Evolutionary conservation across 2,888 invertebrate species (phyloP).

Genomic region (Nomada fucata): DNA sequence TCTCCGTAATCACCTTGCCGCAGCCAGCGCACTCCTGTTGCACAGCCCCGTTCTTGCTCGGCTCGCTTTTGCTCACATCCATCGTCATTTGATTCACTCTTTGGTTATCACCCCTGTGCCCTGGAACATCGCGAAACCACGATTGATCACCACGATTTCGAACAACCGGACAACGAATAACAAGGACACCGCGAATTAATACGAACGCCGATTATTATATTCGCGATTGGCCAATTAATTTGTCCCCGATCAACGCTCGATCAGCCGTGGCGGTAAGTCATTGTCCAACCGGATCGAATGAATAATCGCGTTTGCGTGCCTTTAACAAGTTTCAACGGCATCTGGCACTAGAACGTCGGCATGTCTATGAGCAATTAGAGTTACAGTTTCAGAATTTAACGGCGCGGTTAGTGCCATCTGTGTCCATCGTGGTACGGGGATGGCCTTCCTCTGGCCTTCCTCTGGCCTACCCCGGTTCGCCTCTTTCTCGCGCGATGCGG

Average conservation of each 20-base stretch:
- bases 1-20: conserved; percentile 93
- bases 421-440: conserved; percentile 78
- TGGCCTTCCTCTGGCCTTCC: conserved; percentile 73
- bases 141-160: conserved; percentile 15
- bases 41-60: conserved; percentile 81
- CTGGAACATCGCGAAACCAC: conserved; percentile 59
- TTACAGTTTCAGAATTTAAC: conserved; percentile 84
- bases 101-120: neutral
- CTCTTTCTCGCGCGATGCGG: conserved; percentile 77
- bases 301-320: conserved; percentile 70
- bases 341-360: conserved; percentile 81
- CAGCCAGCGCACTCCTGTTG: conserved; percentile 92
- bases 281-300: conserved; percentile 51
- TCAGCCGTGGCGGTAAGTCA: conserved; percentile 42
- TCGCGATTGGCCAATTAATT: conserved; percentile 37
- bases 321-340: conserved; percentile 83
- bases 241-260: conserved; percentile 30
- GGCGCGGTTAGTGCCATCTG: conserved; percentile 84
- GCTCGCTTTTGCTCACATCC: conserved; percentile 82
- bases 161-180: conserved; percentile 1
- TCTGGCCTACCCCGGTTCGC: conserved; percentile 46
- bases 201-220: conserved; percentile 32
- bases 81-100: conserved; percentile 79
- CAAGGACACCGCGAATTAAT: conserved; percentile 27
- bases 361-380: conserved; percentile 84